These are phyloP conservation scores for Branchinecta lindahli DNA, from an alignment of 1,140 invertebrate species.

Conservation along the genomic window DNA sequence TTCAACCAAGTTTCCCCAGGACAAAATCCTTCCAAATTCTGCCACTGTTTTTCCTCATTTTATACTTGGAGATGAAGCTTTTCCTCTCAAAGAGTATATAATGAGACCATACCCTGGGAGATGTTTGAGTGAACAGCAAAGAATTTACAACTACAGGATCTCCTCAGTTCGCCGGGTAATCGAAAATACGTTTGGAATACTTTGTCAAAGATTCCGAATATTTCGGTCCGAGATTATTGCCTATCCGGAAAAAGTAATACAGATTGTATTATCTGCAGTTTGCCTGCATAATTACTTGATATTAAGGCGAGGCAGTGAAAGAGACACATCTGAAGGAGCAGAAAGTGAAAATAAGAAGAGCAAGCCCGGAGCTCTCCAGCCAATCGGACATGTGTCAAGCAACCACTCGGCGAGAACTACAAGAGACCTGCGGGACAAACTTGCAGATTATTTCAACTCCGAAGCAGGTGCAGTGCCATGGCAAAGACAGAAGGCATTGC, in stretches of 20 bases:
- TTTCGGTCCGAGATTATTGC: slow-evolving; percentile 12
- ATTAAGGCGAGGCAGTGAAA: no score
- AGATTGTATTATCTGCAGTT: not conserved
- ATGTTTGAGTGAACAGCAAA: slow-evolving; percentile 22
- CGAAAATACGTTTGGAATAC: slow-evolving; percentile 18
- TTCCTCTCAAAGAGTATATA: slow-evolving; percentile 28
- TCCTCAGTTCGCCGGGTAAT: slow-evolving; percentile 13
- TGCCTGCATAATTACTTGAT: slow-evolving; percentile 14
- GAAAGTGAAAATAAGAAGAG: no score
- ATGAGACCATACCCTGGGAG: slow-evolving; percentile 29
- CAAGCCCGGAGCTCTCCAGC: no score
- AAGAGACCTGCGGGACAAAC: no score
- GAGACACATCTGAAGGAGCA: no score
- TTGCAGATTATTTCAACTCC: no score
- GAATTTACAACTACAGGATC: slow-evolving; percentile 25
- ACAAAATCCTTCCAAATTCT: slow-evolving; percentile 22
- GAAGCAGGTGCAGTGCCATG: no score
- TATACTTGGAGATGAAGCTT: slow-evolving; percentile 34
- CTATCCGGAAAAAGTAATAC: not conserved
- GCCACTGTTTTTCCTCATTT: slow-evolving; percentile 25
- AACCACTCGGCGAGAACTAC: no score
- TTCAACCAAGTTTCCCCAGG: slow-evolving; percentile 23
- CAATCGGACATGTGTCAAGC: no score
- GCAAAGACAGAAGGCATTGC: no score
- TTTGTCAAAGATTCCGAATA: slow-evolving; percentile 12